Evolutionary conservation across 2,113 vertebrate species (phyloP).

Genomic region (Cnemophilus loriae): DNA sequence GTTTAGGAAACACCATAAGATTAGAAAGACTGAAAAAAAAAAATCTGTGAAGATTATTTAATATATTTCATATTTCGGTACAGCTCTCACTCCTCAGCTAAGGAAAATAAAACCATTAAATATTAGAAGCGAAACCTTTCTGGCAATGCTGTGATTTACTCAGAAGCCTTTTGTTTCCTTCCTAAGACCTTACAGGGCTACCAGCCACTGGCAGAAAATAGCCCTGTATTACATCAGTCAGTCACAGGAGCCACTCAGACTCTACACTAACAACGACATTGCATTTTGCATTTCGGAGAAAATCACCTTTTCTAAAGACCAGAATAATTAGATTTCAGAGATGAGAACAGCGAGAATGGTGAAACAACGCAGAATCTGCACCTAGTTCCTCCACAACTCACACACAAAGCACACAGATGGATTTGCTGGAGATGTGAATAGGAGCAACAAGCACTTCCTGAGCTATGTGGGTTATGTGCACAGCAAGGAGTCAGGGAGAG

Average conservation of each 20-base stretch:
- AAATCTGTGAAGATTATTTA: neutral
- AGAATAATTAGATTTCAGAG: neutral
- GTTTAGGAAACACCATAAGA: neutral
- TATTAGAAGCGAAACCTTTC: neutral
- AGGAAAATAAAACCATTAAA: neutral
- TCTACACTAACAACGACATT: fast-evolving
- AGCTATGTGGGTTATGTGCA: neutral
- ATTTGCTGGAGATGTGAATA: neutral
- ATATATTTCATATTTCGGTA: neutral
- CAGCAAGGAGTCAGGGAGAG: neutral
- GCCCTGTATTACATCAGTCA: neutral
- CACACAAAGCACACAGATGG: neutral
- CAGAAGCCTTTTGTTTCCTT: neutral
- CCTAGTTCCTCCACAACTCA: too few relatives aligned
- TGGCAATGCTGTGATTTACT: neutral
- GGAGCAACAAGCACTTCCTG: neutral
- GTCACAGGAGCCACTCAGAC: neutral
- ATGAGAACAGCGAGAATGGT: fast-evolving
- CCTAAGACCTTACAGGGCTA: neutral
- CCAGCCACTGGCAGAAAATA: neutral
- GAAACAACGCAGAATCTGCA: neutral
- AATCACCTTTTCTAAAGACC: neutral
- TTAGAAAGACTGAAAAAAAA: neutral
- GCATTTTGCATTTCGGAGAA: neutral
- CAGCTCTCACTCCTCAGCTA: neutral